These are phyloP conservation scores for Drosophila burlai DNA, from an alignment of 1,140 invertebrate genomes.

Conservation along the genomic window DNA sequence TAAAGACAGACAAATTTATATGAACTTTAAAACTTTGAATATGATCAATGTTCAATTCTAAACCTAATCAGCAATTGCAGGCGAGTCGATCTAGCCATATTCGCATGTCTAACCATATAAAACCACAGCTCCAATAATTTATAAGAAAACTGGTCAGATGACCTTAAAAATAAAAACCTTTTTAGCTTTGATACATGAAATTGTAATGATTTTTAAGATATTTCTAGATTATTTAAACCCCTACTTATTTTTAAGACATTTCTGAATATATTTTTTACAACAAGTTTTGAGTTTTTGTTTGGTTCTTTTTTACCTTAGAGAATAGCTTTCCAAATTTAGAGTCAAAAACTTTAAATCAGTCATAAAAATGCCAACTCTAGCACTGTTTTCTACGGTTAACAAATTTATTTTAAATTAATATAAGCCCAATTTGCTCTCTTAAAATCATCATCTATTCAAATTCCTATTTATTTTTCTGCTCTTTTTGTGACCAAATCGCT, in stretches of 20 bases:
- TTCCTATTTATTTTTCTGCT: constrained; percentile 18
- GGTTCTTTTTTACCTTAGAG: fast-evolving
- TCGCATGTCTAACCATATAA: no score
- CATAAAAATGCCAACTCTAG: neutral
- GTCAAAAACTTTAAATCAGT: neutral
- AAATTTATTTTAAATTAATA: neutral
- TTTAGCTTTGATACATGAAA: neutral
- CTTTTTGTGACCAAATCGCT: constrained; percentile 15
- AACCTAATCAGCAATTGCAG: no score
- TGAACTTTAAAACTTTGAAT: neutral
- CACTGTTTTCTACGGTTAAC: neutral
- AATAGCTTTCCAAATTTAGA: neutral
- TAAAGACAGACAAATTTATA: neutral
- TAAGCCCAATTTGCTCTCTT: neutral
- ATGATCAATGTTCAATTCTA: no score
- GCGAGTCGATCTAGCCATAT: neutral
- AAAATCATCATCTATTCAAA: constrained; percentile 3
- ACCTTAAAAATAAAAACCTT: neutral
- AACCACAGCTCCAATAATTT: neutral
- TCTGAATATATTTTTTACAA: neutral
- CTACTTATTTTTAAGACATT: neutral
- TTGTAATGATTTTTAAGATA: neutral
- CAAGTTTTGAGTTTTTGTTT: neutral
- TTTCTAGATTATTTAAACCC: neutral
- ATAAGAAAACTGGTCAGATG: neutral